These are phyloP conservation scores for Saturnia japonica DNA, from an alignment of 2,888 invertebrate genomes.

Conservation along the genomic window DNA sequence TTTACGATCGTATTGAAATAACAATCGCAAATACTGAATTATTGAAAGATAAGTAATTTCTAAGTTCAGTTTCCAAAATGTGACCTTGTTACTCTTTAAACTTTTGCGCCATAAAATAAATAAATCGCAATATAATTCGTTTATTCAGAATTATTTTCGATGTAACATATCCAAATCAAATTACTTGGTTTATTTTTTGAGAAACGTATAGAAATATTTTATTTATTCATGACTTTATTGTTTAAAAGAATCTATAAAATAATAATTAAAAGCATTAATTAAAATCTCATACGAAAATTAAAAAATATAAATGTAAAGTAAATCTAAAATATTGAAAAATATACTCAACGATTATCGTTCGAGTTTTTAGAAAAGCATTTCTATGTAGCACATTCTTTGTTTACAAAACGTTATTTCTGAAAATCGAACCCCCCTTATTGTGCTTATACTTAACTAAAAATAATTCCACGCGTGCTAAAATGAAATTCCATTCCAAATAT, in stretches of 20 bases:
- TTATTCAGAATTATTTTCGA: not conserved
- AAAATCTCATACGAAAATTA: not conserved
- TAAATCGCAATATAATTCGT: not conserved
- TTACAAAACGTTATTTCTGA: not conserved
- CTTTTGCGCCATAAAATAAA: not conserved
- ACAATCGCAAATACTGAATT: not conserved
- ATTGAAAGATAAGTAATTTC: not conserved
- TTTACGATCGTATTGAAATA: not conserved
- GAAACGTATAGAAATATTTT: not conserved
- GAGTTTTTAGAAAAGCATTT: not conserved
- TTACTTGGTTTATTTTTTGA: not conserved
- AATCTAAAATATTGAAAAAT: not conserved
- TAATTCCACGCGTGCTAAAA: constrained; percentile 27
- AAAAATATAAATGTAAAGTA: not conserved
- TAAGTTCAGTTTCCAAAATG: not conserved
- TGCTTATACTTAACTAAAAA: not conserved
- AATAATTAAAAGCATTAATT: no score
- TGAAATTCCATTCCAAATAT: constrained; percentile 29
- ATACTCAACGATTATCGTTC: not conserved
- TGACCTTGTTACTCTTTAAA: not conserved
- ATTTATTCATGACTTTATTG: not conserved
- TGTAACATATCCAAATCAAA: not conserved
- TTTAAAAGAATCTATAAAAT: not conserved
- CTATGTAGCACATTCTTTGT: not conserved
- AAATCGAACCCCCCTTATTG: not conserved